Evolutionary conservation across 2,113 vertebrate species (phyloP).

Genomic region (Oceanites oceanicus): DNA sequence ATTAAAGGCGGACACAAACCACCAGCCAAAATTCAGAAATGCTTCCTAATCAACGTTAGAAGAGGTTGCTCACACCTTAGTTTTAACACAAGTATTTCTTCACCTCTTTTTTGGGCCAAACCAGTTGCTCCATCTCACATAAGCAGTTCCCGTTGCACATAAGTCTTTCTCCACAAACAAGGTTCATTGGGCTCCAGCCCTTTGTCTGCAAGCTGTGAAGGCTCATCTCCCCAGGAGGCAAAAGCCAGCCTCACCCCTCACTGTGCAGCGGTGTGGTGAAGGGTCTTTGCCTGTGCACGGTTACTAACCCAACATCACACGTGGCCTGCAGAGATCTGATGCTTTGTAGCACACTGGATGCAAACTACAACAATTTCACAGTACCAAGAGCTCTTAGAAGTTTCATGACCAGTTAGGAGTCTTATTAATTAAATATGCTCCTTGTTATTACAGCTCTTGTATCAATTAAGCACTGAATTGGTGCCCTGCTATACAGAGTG

Average conservation of each 20-base stretch:
- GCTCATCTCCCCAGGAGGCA: background rate
- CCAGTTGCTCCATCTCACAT: background rate
- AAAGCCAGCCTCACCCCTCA: background rate
- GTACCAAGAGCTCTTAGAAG: constrained; percentile 12
- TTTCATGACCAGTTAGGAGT: constrained; percentile 37
- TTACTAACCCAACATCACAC: background rate
- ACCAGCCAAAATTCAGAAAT: background rate
- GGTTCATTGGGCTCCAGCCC: background rate
- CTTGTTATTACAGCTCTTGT: constrained; percentile 31
- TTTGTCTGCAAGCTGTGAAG: background rate
- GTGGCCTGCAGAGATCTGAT: background rate
- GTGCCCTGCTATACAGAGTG: background rate
- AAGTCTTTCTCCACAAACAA: background rate
- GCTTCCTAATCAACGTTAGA: background rate
- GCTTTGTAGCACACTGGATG: background rate
- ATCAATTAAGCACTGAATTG: constrained; percentile 38
- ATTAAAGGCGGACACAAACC: background rate
- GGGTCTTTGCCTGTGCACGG: fast-evolving
- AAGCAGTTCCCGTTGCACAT: background rate
- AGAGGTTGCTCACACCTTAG: background rate
- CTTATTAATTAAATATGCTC: constrained; percentile 59
- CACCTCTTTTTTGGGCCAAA: background rate
- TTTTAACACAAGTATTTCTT: background rate
- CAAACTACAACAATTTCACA: background rate
- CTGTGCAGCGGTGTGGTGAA: fast-evolving